These are phyloP conservation scores for Tachyglossus aculeatus DNA, from an alignment of 2,797 vertebrate species.

Conservation along the genomic window DNA sequence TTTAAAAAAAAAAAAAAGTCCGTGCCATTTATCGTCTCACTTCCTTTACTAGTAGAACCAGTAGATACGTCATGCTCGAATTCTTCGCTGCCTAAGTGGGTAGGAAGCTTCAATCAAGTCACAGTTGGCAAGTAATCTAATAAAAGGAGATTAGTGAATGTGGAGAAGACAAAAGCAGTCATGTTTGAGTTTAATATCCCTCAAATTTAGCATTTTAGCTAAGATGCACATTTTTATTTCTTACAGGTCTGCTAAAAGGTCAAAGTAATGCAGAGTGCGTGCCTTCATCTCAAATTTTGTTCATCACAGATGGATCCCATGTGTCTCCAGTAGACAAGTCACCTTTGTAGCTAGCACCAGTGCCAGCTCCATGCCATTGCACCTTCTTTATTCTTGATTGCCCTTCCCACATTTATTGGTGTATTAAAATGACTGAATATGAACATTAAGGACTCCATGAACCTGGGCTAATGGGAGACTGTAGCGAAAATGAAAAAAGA, in stretches of 20 bases:
- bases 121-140: slow-evolving; percentile 71
- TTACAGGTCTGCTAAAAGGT: slow-evolving; percentile 95
- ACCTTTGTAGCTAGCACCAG: slow-evolving; percentile 82
- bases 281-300: slow-evolving; percentile 98
- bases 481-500: slow-evolving; percentile 74
- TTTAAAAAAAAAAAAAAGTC: slow-evolving; percentile 48
- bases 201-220: slow-evolving; percentile 70
- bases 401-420: slow-evolving; percentile 83
- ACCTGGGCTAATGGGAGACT: slow-evolving; percentile 85
- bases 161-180: slow-evolving; percentile 61
- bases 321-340: slow-evolving; percentile 83
- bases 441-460: slow-evolving; percentile 86
- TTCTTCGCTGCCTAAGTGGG: slow-evolving; percentile 44
- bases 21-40: slow-evolving; percentile 38
- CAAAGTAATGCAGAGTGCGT: slow-evolving; percentile 92
- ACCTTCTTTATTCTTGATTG: slow-evolving; percentile 82
- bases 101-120: slow-evolving; percentile 67
- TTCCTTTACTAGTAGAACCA: slow-evolving; percentile 50
- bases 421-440: slow-evolving; percentile 84
- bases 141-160: slow-evolving; percentile 71
- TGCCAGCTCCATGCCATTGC: slow-evolving; percentile 82
- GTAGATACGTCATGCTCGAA: slow-evolving; percentile 57
- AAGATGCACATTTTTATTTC: slow-evolving; percentile 78
- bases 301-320: slow-evolving; percentile 92
- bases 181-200: slow-evolving; percentile 65